phyloP scores from a whole-genome alignment of 2,797 vertebrate species.

The Cossypha niveicapilla region DNA sequence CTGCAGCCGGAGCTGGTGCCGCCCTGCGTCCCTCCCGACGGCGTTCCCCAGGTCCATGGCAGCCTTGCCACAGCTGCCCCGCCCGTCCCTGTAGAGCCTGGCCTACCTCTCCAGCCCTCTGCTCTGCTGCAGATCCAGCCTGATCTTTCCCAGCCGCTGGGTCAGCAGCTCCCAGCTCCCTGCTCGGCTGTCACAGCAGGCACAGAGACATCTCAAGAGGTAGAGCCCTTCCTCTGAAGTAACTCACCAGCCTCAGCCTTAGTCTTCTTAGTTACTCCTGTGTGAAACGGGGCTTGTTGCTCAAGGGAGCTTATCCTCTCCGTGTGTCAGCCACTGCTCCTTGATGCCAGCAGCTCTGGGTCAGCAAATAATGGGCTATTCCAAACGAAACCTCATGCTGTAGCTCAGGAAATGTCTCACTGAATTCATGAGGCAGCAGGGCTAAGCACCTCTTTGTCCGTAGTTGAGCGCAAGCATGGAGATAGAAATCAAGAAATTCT shows the following conservation, averaged over 20 bases:
- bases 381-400: not conserved
- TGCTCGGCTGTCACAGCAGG: conserved; percentile 46
- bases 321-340: rapidly evolving
- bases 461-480: not conserved
- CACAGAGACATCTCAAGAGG: conserved; percentile 70
- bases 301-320: not conserved
- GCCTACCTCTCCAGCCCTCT: conserved; percentile 62
- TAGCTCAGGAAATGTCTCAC: not conserved
- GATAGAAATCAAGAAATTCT: not conserved
- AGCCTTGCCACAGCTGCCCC: conserved; percentile 41
- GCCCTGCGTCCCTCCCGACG: conserved; percentile 39
- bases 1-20: conserved; percentile 64
- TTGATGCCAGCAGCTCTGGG: not conserved
- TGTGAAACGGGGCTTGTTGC: not conserved
- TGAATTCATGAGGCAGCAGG: not conserved
- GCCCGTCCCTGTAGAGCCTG: conserved; percentile 27
- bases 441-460: rapidly evolving
- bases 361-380: not conserved
- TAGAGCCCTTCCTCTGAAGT: conserved; percentile 32
- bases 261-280: not conserved
- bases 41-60: conserved; percentile 55
- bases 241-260: not conserved
- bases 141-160: conserved; percentile 47
- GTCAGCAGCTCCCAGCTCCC: conserved; percentile 37
- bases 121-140: conserved; percentile 56